phyloP scores from a whole-genome alignment of 2,113 vertebrate species.

The Andinoacara biseriatus region DNA sequence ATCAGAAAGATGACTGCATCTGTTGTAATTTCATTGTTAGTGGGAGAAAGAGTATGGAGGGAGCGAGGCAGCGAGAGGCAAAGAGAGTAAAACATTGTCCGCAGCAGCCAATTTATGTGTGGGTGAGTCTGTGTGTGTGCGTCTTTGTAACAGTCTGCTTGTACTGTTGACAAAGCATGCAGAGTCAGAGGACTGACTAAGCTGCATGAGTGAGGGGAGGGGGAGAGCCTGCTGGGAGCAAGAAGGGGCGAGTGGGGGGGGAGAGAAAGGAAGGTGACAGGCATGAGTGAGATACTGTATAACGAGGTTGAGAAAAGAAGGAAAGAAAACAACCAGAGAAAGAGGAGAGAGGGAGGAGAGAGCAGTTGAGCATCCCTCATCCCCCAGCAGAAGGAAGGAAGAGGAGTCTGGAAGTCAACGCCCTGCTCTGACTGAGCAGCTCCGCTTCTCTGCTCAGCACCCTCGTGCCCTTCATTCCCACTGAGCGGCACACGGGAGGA shows the following conservation, averaged over 20 bases:
- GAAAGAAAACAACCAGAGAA: not conserved
- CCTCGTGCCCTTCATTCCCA: slow-evolving; percentile 39
- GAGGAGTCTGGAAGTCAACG: slow-evolving; percentile 64
- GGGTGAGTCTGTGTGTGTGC: slow-evolving; percentile 13
- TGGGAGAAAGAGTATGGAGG: slow-evolving; percentile 38
- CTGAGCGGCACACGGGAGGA: slow-evolving; percentile 34
- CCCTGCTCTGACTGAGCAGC: slow-evolving; percentile 68
- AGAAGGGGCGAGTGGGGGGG: not conserved
- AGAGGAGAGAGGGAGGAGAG: slow-evolving; percentile 1
- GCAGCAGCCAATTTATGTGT: slow-evolving; percentile 16
- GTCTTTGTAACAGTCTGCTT: slow-evolving; percentile 49
- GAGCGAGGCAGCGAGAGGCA: slow-evolving; percentile 6
- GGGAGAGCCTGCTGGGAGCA: slow-evolving; percentile 20
- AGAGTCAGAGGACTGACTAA: slow-evolving; percentile 67
- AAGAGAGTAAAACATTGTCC: slow-evolving; percentile 44
- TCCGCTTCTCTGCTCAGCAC: slow-evolving; percentile 32
- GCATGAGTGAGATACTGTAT: slow-evolving; percentile 25
- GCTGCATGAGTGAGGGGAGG: slow-evolving; percentile 20
- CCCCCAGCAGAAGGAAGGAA: slow-evolving; percentile 37
- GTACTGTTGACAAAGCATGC: slow-evolving; percentile 71
- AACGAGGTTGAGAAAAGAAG: slow-evolving; percentile 23
- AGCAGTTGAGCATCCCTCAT: slow-evolving; percentile 47
- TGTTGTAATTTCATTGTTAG: slow-evolving; percentile 20
- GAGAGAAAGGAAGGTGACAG: slow-evolving; percentile 37
- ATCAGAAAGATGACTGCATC: slow-evolving; percentile 57